Evolutionary conservation across 2,888 invertebrate species (phyloP), one percentile per base, ranked within the genome.

Genomic region (Petrolisthes cinctipes): DNA sequence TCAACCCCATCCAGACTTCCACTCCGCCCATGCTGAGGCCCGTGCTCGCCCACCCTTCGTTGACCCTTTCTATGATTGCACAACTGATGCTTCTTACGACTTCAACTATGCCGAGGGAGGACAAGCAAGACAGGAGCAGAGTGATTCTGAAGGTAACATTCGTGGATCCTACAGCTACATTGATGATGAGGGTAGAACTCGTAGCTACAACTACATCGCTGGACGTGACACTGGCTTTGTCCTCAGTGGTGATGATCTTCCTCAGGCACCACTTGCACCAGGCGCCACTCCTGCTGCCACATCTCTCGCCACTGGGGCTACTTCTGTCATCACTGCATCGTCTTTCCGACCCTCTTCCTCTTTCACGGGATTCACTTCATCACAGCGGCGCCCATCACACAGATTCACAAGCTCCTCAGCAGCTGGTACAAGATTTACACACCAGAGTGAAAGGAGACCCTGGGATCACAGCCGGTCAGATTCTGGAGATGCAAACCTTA

Each of bases 391-490:
- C 66, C 80, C 80, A 7, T 5, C 17, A 17, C 53, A 17, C 7
- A 17, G 9, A 6, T 79, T 79, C 81, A 66, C 66, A 11, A 20
- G 20, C 66, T 81, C 37, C 81, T 11, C 81, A 57, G 14, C 53
- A 54, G n/a, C 14, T 4, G 81, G 81, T 6, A 66, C 61, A 61
- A 14, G 61, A 61, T 61, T 61, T 61, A 14, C 61, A 6, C n/a
- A 9, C 61, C 61, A 61, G 7, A 61, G 14, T 6, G 61, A 61
- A 6, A 9, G 61, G 14, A 14, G 61, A 90, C 85, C 92, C 1
- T 86, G 87, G 14, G 91, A 91, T 37, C 91, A 91, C 61, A 82
- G 89, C 11, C 88, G 91, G 9, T 51, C 89, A 37, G 91, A 91
- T 79, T 89, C 90, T 66, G 90, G 89, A 17, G 91, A 91, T 86